These are phyloP conservation scores for Apeira syringaria DNA, from an alignment of 2,888 invertebrate species.

Conservation along the genomic window DNA sequence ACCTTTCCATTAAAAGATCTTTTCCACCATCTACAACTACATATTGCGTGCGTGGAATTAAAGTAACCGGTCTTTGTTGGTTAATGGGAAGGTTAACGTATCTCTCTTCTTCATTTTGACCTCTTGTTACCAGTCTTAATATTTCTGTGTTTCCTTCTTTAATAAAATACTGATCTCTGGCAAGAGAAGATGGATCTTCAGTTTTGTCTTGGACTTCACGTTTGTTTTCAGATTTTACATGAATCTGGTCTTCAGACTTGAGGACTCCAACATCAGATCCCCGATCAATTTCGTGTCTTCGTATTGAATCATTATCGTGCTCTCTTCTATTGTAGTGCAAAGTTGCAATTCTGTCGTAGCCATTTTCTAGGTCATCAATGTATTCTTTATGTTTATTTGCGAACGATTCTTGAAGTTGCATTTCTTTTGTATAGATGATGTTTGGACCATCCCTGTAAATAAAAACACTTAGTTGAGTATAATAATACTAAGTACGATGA, in stretches of 20 bases:
- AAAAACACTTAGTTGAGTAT: constrained; percentile 6
- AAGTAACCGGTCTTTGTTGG: constrained; percentile 79
- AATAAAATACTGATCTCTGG: constrained; percentile 90
- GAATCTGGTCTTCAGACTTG: constrained; percentile 66
- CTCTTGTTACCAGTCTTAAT: constrained; percentile 89
- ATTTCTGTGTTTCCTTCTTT: constrained; percentile 94
- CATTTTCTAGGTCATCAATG: constrained; percentile 84
- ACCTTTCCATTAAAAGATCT: constrained; percentile 91
- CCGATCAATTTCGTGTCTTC: constrained; percentile 90
- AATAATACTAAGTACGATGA: background rate
- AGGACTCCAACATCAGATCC: constrained; percentile 86
- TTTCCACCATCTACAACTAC: constrained; percentile 90
- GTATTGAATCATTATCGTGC: constrained; percentile 88
- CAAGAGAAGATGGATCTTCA: constrained; percentile 64
- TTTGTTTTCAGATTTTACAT: constrained; percentile 58
- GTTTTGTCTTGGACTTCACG: constrained; percentile 56
- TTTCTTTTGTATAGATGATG: constrained; percentile 82
- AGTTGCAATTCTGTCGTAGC: constrained; percentile 78
- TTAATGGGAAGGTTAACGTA: constrained; percentile 82
- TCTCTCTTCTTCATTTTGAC: constrained; percentile 86
- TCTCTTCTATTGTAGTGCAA: constrained; percentile 77
- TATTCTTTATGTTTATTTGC: constrained; percentile 81
- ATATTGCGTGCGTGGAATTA: constrained; percentile 84
- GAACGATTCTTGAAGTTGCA: constrained; percentile 76
- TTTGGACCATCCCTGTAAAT: constrained; percentile 78